Evolutionary conservation across 2,113 vertebrate species (phyloP).

Genomic region (Ptilorrhoa leucosticta): DNA sequence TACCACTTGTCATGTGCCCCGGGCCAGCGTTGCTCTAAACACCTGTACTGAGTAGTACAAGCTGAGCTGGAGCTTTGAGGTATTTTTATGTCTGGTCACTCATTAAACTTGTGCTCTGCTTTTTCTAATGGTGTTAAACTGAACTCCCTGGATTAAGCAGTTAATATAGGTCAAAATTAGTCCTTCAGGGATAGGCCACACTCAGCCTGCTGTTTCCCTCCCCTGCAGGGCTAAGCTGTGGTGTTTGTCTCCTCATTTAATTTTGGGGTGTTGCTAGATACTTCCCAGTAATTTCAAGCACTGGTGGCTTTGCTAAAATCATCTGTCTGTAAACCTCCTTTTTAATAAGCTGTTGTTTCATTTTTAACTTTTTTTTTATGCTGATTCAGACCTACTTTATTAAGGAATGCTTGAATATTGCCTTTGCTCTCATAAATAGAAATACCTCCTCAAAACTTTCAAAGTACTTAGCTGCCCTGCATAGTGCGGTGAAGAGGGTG

Average conservation of each 20-base stretch:
- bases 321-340: not conserved
- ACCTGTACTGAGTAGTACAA: not conserved
- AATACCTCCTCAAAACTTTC: constrained; percentile 32
- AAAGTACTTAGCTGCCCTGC: constrained; percentile 1
- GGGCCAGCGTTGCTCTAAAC: not conserved
- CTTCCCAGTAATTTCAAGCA: not conserved
- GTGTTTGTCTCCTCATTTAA: not conserved
- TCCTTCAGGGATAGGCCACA: not conserved
- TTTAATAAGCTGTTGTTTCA: not conserved
- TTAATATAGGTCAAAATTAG: not conserved
- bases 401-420: not conserved
- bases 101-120: not conserved
- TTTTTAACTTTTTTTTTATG: not conserved
- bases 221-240: not conserved
- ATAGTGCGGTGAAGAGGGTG: not conserved
- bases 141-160: not conserved
- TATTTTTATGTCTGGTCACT: not conserved
- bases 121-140: not conserved
- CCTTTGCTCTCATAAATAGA: not conserved
- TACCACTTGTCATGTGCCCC: not conserved
- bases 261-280: not conserved
- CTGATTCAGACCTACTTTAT: not conserved
- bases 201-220: not conserved
- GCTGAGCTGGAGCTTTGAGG: not conserved
- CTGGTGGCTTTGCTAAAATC: not conserved